Percentiles rank a stretch among this genome's conserved stretches.
Evolutionary conservation across 2,113 vertebrate species (phyloP).

Genomic region (Trematocara zebra): DNA sequence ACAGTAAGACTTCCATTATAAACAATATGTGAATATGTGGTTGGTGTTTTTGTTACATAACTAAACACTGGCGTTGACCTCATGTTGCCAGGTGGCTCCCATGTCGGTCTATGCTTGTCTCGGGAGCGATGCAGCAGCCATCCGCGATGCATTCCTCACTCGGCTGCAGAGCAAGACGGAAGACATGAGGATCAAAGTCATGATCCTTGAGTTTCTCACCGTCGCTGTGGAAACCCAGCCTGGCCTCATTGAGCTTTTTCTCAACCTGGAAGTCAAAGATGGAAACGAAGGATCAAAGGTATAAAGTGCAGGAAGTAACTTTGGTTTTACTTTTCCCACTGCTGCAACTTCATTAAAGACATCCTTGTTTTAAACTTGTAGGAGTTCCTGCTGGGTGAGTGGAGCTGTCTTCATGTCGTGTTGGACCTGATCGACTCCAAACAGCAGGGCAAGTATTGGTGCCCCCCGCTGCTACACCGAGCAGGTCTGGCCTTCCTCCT

Average conservation of each 20-base stretch:
- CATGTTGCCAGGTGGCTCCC: slow-evolving; percentile 82
- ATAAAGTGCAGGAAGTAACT: background rate
- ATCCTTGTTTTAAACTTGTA: slow-evolving; percentile 30
- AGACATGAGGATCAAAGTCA: slow-evolving; percentile 97
- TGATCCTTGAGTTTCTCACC: slow-evolving; percentile 95
- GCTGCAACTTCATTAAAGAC: background rate
- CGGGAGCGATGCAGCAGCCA: slow-evolving; percentile 88
- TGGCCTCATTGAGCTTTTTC: slow-evolving; percentile 95
- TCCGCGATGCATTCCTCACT: slow-evolving; percentile 91
- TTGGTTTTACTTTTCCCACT: background rate
- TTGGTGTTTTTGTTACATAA: background rate
- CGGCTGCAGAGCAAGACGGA: slow-evolving; percentile 90
- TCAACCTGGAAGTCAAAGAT: slow-evolving; percentile 91
- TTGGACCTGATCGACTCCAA: slow-evolving; percentile 88
- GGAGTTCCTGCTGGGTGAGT: slow-evolving; percentile 90
- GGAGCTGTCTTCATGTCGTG: slow-evolving; percentile 94
- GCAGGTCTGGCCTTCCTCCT: slow-evolving; percentile 92
- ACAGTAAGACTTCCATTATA: slow-evolving; percentile 66
- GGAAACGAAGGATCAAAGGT: slow-evolving; percentile 89
- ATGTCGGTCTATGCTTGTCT: slow-evolving; percentile 98
- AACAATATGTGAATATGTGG: background rate
- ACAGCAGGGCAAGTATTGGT: slow-evolving; percentile 90
- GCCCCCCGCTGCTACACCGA: slow-evolving; percentile 86
- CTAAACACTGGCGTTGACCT: background rate
- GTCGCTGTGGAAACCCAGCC: slow-evolving; percentile 97